Percentiles rank a stretch among this genome's conserved stretches.
Evolutionary conservation across 2,888 invertebrate genomes (phyloP).

Genomic region (Neocrepidodera transversa): DNA sequence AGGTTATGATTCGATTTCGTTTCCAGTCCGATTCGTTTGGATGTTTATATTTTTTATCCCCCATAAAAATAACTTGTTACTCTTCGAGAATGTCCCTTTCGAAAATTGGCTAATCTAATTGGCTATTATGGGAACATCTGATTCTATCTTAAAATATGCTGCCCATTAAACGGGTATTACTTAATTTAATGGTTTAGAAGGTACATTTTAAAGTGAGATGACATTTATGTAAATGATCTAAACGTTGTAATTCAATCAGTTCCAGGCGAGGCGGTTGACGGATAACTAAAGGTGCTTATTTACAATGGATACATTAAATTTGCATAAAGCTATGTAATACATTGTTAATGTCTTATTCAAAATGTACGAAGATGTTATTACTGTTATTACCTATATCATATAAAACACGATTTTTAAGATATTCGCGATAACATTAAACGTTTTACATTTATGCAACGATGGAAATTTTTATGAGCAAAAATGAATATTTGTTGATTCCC

Average conservation of each 20-base stretch:
- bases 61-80: conserved; percentile 22
- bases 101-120: conserved; percentile 17
- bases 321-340: conserved; percentile 4
- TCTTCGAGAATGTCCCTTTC: conserved; percentile 17
- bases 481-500: too few species aligned
- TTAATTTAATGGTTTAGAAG: conserved; percentile 11
- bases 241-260: conserved; percentile 8
- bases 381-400: background rate
- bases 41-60: conserved; percentile 23
- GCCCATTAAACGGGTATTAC: conserved; percentile 11
- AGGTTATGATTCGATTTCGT: conserved; percentile 35
- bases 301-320: conserved; percentile 11
- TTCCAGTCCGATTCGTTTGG: conserved; percentile 17
- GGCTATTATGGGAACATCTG: conserved; percentile 16
- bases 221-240: conserved; percentile 14
- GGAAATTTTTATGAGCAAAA: too few species aligned
- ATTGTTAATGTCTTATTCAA: conserved; percentile 8
- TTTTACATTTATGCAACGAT: too few species aligned
- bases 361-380: background rate
- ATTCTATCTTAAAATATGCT: conserved; percentile 1
- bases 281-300: background rate
- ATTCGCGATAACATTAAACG: background rate
- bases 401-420: background rate
- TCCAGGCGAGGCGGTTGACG: background rate
- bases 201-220: background rate